Base-by-base conservation (phyloP, 1,140 invertebrate genomes). In the Camponotus pennsylvanicus region DNA sequence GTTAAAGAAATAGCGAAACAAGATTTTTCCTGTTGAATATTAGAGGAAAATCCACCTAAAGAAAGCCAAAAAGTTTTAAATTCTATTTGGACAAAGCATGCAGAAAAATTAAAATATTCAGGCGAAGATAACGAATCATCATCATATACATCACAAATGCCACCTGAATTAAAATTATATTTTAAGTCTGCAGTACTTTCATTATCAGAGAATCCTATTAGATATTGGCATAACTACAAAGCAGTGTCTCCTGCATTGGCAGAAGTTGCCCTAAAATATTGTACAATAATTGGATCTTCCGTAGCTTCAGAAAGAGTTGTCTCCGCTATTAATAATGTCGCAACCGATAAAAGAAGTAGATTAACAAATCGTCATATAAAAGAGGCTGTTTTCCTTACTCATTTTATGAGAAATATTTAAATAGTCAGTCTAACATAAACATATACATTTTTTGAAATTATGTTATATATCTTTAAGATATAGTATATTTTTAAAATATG, bases 181-280 rank as follows among this genome's bases (percentile, higher is more conserved):
- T 64, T 64, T 34, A 64, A 64, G 5, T 64, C 32, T 15, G 63
- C 13, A 64, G 11, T 18, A 37, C 34, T 64, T 15, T 18, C 63
- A 37, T 0, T 37, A 37, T 37, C 5, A 11, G 34, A 64, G 7
- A 11, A 64, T 64, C 63, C 34, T n/a, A 64, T 64, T 6, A 64
- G 15, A 18, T 64, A 34, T 64, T 64, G 63, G 63, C 15, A 64
- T 2, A 64, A 18, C 13, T 64, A 18, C 37, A 66, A 66, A n/a
- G 15, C 64, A n/a, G 18, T 6, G 64, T 40, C 37, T 66, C 64
- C 34, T 66, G 64, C 18, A 66, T 40, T 66, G 1, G n/a, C 64
- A 66, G 64, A 66, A 40, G 37, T 66, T 3, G 64, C 15, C 8
- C 37, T 66, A 66, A 66, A 66, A 66, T 66, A 66, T 66, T 66